Evolutionary conservation across 1,140 invertebrate genomes (phyloP).

Genomic region (Drosophila pectinifera): DNA sequence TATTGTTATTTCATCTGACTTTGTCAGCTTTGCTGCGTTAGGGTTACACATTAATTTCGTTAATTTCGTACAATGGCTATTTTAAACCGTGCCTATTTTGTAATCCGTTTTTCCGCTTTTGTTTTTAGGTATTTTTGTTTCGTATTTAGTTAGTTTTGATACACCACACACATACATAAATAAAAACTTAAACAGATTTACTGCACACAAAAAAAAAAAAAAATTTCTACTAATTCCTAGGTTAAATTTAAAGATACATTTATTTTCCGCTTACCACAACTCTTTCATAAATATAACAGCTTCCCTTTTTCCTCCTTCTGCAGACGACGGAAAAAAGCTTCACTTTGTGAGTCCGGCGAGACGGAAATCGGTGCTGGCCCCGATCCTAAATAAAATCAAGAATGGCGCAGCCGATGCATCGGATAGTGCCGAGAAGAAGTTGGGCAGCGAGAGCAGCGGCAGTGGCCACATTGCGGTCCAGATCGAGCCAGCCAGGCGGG

Average conservation of each 20-base stretch:
- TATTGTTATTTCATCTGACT: conserved; percentile 54
- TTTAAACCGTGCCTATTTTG: conserved; percentile 42
- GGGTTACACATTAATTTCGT: conserved; percentile 51
- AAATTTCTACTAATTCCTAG: not conserved
- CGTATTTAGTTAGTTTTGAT: conserved; percentile 58
- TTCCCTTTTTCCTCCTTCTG: not conserved
- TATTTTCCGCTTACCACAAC: too few species aligned
- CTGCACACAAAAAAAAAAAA: conserved; percentile 59
- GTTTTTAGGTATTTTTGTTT: conserved; percentile 39
- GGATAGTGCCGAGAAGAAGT: conserved; percentile 68
- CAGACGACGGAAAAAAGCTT: conserved; percentile 84
- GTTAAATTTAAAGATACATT: not conserved
- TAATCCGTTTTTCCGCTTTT: conserved; percentile 25
- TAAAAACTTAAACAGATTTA: conserved; percentile 82
- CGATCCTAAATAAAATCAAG: conserved; percentile 81
- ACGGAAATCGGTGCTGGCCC: conserved; percentile 79
- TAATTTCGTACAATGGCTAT: conserved; percentile 50
- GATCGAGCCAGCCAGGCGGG: conserved; percentile 81
- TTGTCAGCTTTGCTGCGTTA: conserved; percentile 47
- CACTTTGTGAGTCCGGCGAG: conserved; percentile 82
- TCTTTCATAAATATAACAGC: too few species aligned
- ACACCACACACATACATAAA: conserved; percentile 75
- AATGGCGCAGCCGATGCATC: conserved; percentile 64
- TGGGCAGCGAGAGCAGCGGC: conserved; percentile 67
- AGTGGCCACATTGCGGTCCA: conserved; percentile 80